Evolutionary conservation across 2,113 vertebrate species (phyloP), one percentile per base, ranked within the genome.

Genomic region (Colossoma macropomum): DNA sequence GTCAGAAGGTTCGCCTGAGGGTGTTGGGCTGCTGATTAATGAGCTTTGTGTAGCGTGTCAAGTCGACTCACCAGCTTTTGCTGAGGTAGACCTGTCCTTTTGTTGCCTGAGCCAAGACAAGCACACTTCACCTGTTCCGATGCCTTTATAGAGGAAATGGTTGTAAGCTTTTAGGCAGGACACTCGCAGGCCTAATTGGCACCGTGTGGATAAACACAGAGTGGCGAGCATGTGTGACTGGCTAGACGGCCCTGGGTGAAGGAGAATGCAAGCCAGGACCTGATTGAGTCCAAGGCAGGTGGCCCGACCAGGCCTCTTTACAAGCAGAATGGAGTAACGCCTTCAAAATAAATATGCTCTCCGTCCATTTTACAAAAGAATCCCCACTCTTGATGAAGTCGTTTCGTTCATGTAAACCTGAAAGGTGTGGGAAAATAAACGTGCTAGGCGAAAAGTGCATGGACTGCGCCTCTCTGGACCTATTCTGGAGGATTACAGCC

Each of bases 341-440:
- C 82, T 80, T 88, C 27, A 86, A 85, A 77, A 87, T 85, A 86
- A 87, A 88, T 75, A 86, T 48, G 50, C 1, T n/a, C 72, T 76
- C 19, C 66, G 32, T 74, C 56, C 15, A 25, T 83, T 62, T 79
- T 60, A 27, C 19, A 38, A 34, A 81, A 48, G 54, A 72, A 76
- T 48, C 68, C 41, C 45, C 17, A 28, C 48, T 56, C 66, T 38
- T 52, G 38, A 68, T 54, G 25, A 66, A 80, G 41, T 34, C 41
- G 60, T 77, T 83, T 77, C 23, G 38, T 83, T 81, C 83, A 65
- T 78, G 68, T 81, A 81, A 88, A 84, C 77, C 74, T 72, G 70
- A 86, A 88, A 84, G 48, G 85, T 83, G 84, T 81, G 79, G 59
- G 82, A 87, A 88, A 87, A 88, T 88, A 88, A 88, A 83, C 82